Evolutionary conservation across 2,113 vertebrate genomes (phyloP).

Genomic region (Dasyornis broadbenti): DNA sequence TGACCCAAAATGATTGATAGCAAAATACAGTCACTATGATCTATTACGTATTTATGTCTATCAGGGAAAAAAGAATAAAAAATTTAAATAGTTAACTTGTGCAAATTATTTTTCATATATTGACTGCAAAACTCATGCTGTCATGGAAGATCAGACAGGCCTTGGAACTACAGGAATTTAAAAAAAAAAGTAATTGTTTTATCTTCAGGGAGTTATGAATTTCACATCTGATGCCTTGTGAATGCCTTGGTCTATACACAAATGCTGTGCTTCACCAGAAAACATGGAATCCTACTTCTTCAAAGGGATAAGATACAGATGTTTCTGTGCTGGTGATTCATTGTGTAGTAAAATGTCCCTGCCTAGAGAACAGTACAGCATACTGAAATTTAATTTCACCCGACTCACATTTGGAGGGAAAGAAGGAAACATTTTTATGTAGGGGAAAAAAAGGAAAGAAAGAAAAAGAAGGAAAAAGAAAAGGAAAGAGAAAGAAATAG

Average conservation of each 20-base stretch:
- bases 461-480: background rate
- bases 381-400: constrained; percentile 33
- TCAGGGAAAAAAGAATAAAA: background rate
- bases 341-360: background rate
- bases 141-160: background rate
- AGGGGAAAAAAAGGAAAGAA: background rate
- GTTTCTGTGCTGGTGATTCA: constrained; percentile 24
- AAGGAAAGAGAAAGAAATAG: background rate
- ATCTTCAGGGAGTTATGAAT: background rate
- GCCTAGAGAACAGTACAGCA: background rate
- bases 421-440: background rate
- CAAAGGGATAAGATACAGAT: constrained; percentile 22
- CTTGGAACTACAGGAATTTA: background rate
- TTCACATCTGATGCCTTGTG: background rate
- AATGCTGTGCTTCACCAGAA: background rate
- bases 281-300: background rate
- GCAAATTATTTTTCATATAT: background rate
- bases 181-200: background rate
- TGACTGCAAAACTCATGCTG: background rate
- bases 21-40: background rate
- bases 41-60: background rate
- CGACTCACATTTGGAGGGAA: background rate
- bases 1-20: background rate
- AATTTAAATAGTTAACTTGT: background rate
- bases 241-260: background rate